A percentile compares a stretch with the other conserved stretches of the same genome.
Evolutionary conservation across 2,113 vertebrate genomes (phyloP).

Genomic region (Genyomyrus donnyi): DNA sequence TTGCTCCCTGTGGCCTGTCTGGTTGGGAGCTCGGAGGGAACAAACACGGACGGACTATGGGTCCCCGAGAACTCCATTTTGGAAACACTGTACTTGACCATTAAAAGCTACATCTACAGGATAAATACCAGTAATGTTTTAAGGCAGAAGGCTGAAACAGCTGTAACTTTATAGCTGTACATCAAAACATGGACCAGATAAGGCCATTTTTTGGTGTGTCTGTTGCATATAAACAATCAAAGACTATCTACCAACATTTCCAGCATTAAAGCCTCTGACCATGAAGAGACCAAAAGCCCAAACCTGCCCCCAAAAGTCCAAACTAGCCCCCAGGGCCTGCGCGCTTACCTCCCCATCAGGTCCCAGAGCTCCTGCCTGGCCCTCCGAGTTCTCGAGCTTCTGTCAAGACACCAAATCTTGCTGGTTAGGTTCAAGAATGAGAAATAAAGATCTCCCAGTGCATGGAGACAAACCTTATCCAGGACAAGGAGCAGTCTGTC

Average conservation of each 20-base stretch:
- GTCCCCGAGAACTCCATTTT: too few relatives aligned
- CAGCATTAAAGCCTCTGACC: background rate
- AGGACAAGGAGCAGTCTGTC: background rate
- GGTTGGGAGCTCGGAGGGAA: too few relatives aligned
- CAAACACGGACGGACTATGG: too few relatives aligned
- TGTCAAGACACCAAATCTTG: constrained; percentile 34
- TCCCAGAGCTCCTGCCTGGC: constrained; percentile 64
- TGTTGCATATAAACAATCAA: background rate
- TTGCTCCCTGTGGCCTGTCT: too few relatives aligned
- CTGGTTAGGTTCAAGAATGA: background rate
- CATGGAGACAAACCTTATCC: background rate
- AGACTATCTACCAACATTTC: background rate
- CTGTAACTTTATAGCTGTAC: background rate
- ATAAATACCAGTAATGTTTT: background rate
- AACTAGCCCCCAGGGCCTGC: background rate
- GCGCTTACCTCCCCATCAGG: constrained; percentile 82
- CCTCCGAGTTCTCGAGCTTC: constrained; percentile 77
- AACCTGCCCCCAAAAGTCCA: background rate
- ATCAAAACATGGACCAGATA: background rate
- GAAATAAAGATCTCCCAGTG: background rate
- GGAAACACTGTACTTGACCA: background rate
- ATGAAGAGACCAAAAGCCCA: background rate
- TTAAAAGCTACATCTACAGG: background rate
- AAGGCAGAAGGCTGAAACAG: background rate
- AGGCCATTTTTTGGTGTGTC: background rate